Percentiles rank a stretch among this genome's conserved stretches.
Evolutionary conservation across 1,140 invertebrate species (phyloP).

Genomic region (Agrilus planipennis): DNA sequence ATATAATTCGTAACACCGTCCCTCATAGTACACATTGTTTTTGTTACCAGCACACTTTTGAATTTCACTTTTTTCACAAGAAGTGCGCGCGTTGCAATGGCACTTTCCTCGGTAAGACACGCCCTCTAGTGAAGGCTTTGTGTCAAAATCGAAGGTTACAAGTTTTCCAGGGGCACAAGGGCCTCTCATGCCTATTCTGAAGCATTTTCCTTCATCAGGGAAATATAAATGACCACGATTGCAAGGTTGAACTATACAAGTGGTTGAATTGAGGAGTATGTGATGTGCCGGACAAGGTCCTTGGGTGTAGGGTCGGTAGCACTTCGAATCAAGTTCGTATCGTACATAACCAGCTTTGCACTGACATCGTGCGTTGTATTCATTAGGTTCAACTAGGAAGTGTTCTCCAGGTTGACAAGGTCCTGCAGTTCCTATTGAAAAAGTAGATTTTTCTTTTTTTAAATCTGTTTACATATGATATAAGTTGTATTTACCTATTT

Average conservation of each 20-base stretch:
- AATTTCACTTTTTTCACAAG: constrained; percentile 13
- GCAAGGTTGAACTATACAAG: constrained; percentile 53
- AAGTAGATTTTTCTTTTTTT: too few species aligned
- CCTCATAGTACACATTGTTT: constrained; percentile 47
- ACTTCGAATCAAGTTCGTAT: constrained; percentile 49
- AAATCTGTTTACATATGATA: too few species aligned
- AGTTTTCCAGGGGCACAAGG: constrained; percentile 57
- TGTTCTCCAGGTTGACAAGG: constrained; percentile 59
- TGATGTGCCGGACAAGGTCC: constrained; percentile 57
- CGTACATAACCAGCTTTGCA: constrained; percentile 60
- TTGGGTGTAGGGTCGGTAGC: constrained; percentile 61
- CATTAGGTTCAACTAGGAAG: constrained; percentile 39
- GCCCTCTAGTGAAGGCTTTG: constrained; percentile 59
- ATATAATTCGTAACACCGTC: constrained; percentile 57
- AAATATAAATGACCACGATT: constrained; percentile 60
- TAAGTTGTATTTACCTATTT: constrained; percentile 47
- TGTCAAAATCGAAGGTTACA: constrained; percentile 64
- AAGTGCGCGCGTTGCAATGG: constrained; percentile 42
- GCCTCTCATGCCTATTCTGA: constrained; percentile 57
- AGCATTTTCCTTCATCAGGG: constrained; percentile 56
- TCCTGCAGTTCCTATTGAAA: constrained; percentile 44
- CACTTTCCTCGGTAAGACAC: constrained; percentile 72
- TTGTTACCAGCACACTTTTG: constrained; percentile 41
- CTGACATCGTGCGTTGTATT: constrained; percentile 41
- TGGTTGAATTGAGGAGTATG: constrained; percentile 50